Evolutionary conservation across 2,113 vertebrate species (phyloP), one percentile per base, ranked within the genome.

Genomic region (Coregonus clupeaformis): DNA sequence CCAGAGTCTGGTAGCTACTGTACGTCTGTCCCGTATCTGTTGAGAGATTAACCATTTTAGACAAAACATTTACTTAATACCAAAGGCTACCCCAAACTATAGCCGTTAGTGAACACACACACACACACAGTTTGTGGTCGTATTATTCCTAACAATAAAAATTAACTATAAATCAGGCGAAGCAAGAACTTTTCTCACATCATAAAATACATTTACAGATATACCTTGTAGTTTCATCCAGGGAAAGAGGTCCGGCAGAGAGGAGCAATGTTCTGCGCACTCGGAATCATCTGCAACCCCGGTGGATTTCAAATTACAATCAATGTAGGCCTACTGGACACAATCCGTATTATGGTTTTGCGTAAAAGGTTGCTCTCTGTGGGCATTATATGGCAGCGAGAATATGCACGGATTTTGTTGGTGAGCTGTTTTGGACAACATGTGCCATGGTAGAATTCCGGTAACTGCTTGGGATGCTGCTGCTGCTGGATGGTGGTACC

Each of bases 381-480:
- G 95, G 84, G 93, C 92, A 27, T 62, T 22, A 85, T 95, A 94
- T 91, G 25, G 94, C 89, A 72, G 32, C 1, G 32, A 2, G 1
- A 93, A 93, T 69, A 94, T 92, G 89, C 94, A 95, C 80, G 95
- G 94, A 68, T 92, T 95, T 89, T 95, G 95, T 67, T 95, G 94
- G 92, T 94, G 95, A 73, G 94, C 90, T 71, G 94, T 89, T 81
- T 93, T 90, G 90, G 94, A 91, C 84, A 96, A 94, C 1, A 94
- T 0, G 94, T 90, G 62, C 94, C 94, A 75, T 80, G 75, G 91
- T 96, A 96, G 63, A 96, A 95, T 42, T 96, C 95, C 92, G 94
- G 94, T 80, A 96, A 90, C 74, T 95, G 95, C 74, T 91, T 86
- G 13, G 94, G 91, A 75, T n/a, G n/a, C n/a, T 92, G 95, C 87